These are phyloP conservation scores for Drosophila cyrtoloma DNA, from an alignment of 2,888 invertebrate species.

Conservation along the genomic window DNA sequence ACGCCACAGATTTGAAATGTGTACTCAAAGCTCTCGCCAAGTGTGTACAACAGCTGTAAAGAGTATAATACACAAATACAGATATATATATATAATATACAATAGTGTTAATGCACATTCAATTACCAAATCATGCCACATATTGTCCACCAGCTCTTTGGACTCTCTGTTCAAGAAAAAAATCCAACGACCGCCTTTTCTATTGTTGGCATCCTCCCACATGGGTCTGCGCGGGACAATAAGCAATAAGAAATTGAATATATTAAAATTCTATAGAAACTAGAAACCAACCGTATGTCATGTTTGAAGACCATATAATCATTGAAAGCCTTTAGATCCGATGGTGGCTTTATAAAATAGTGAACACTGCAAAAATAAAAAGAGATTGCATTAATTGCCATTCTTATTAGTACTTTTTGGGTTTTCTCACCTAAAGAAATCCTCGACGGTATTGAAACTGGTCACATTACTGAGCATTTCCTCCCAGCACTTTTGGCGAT, in stretches of 20 bases:
- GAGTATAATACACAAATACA: not conserved
- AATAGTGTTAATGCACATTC: not conserved
- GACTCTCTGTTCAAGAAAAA: slow-evolving; percentile 89
- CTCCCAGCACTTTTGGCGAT: slow-evolving; percentile 93
- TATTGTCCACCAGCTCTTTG: slow-evolving; percentile 89
- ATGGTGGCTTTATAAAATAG: slow-evolving; percentile 93
- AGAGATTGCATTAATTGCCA: slow-evolving; percentile 74
- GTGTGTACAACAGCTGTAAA: slow-evolving; percentile 90
- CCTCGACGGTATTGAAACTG: slow-evolving; percentile 97
- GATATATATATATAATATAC: slow-evolving; percentile 66
- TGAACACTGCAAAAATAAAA: slow-evolving; percentile 89
- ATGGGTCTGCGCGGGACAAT: slow-evolving; percentile 87
- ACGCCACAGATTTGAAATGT: slow-evolving; percentile 97
- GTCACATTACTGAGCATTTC: slow-evolving; percentile 96
- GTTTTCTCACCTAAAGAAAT: slow-evolving; percentile 91
- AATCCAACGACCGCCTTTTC: slow-evolving; percentile 93
- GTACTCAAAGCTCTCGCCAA: slow-evolving; percentile 97
- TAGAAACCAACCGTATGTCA: slow-evolving; percentile 83
- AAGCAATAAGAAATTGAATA: not conserved
- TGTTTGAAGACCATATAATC: slow-evolving; percentile 92
- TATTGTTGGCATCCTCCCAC: slow-evolving; percentile 95
- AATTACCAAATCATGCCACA: slow-evolving; percentile 91
- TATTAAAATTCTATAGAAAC: not conserved
- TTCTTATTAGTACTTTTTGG: not conserved
- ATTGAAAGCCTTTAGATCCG: slow-evolving; percentile 90